Evolutionary conservation across 37 sponge, comb jelly and placozoan species (phyloP).

Genomic region (Eunapius fragilis): DNA sequence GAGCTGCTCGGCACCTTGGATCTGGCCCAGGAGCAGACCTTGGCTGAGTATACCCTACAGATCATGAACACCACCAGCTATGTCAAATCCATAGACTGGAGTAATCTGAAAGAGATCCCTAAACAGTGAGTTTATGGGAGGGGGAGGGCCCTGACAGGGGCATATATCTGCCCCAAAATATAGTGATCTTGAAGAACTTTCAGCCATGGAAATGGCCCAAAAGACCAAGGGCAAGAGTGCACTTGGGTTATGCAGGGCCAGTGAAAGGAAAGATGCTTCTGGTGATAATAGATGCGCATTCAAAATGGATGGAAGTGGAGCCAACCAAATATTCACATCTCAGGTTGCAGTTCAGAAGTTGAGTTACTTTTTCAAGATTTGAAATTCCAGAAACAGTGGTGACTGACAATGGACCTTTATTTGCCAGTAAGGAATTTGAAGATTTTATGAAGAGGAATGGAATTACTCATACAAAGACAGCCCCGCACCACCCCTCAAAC

Average conservation of each 20-base stretch:
- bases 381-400: constrained; percentile 43
- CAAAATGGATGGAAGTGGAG: constrained; percentile 38
- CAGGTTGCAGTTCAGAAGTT: constrained; percentile 9
- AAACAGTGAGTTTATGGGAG: no score
- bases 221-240: constrained; percentile 34
- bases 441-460: background rate
- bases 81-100: no score
- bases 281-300: constrained; percentile 35
- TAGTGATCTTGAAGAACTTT: no score
- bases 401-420: constrained; percentile 20
- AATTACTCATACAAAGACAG: constrained; percentile 1
- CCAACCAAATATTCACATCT: constrained; percentile 3
- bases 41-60: no score
- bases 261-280: constrained; percentile 30
- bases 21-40: no score
- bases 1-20: no score
- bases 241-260: constrained; percentile 38
- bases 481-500: no score
- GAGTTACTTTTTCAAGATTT: constrained; percentile 16
- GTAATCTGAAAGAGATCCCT: no score
- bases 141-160: no score
- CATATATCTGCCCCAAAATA: no score
- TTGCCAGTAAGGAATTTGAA: constrained; percentile 15
- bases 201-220: constrained; percentile 43
- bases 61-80: no score